Evolutionary conservation across 2,797 vertebrate genomes (phyloP).

Genomic region (Neopelma chrysocephalum): DNA sequence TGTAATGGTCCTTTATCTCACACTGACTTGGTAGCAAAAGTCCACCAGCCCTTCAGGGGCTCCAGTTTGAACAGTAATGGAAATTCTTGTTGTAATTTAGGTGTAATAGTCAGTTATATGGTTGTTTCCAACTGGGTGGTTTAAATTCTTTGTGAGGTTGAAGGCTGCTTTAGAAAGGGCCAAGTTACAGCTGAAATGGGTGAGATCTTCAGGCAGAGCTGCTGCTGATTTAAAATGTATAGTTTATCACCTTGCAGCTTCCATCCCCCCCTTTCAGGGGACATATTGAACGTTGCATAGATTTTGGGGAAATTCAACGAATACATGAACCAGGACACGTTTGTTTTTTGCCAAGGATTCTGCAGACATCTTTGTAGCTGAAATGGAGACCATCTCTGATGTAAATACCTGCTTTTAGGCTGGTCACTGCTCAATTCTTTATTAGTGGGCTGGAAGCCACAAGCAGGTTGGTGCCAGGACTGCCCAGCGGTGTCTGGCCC

Average conservation of each 20-base stretch:
- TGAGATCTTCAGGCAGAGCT: background rate
- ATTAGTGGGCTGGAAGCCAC: conserved; percentile 1
- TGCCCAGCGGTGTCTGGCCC: conserved; percentile 32
- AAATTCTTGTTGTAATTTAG: background rate
- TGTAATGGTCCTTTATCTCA: background rate
- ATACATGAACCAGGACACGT: background rate
- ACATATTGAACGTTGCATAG: background rate
- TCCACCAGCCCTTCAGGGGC: background rate
- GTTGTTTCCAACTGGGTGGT: background rate
- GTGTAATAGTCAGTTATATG: background rate
- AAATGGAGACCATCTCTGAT: background rate
- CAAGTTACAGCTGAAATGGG: background rate
- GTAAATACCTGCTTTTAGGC: conserved; percentile 11
- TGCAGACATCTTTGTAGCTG: background rate
- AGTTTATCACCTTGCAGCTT: background rate
- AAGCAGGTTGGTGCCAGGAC: conserved; percentile 42
- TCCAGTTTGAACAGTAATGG: background rate
- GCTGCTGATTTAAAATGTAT: background rate
- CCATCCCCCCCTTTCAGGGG: background rate
- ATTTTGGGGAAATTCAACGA: background rate
- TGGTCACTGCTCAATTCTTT: conserved; percentile 14
- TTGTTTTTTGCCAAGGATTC: background rate
- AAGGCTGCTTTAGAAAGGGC: background rate
- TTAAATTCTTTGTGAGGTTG: background rate
- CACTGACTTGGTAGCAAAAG: background rate